These are phyloP conservation scores for Exaiptasia diaphana DNA, from an alignment of 64 coral and sea anemone species.

Conservation along the genomic window DNA sequence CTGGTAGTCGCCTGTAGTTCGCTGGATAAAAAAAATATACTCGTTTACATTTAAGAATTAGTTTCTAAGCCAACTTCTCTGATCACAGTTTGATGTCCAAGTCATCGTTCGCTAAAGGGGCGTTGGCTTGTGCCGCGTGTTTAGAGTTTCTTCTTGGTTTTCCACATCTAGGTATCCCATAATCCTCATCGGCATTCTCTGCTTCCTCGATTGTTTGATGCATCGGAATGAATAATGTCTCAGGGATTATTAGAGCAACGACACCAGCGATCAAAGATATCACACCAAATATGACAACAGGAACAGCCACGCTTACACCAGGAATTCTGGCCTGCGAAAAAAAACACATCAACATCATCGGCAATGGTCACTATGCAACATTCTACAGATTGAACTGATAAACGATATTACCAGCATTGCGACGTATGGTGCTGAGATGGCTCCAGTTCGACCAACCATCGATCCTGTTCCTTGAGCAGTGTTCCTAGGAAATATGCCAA, in stretches of 20 bases:
- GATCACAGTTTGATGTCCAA: too few species aligned
- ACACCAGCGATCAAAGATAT: background rate
- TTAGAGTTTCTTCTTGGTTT: background rate
- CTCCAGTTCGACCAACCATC: background rate
- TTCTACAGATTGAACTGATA: too few species aligned
- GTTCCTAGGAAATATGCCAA: background rate
- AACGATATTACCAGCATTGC: background rate
- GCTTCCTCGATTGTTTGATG: conserved; percentile 1
- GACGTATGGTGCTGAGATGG: background rate
- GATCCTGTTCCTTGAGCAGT: background rate
- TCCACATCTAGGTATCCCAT: conserved; percentile 1
- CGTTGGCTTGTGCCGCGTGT: too few species aligned
- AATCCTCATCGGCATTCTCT: background rate
- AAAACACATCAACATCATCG: too few species aligned
- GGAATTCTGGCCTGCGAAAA: background rate
- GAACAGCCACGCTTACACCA: background rate
- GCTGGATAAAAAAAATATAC: too few species aligned
- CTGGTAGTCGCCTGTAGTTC: too few species aligned
- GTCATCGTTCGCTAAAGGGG: too few species aligned
- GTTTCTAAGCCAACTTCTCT: too few species aligned
- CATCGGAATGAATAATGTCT: background rate
- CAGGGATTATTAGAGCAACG: background rate
- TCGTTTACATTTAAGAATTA: too few species aligned
- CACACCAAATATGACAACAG: background rate
- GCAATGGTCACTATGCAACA: too few species aligned